Conservation (phyloP, 1,140 invertebrate genomes). For the Drosophila murphyi region DNA sequence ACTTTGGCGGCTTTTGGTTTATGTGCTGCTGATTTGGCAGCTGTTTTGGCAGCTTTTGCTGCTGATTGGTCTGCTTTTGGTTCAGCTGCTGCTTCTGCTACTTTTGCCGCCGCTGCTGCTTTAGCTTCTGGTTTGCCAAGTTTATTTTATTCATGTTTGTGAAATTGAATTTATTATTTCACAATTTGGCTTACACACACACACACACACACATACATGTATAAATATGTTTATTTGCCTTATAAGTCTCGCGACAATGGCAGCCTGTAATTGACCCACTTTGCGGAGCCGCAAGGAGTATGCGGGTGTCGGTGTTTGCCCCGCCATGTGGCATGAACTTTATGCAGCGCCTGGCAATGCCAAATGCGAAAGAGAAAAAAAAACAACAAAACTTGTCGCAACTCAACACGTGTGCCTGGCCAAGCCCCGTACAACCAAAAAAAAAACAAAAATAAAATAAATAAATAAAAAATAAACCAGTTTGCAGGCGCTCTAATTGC, state of each 20-base stretch:
- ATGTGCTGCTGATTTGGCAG: neutral
- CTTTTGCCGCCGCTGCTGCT: slow-evolving; percentile 21
- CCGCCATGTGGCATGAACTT: slow-evolving; percentile 59
- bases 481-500: slow-evolving; percentile 75
- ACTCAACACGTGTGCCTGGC: slow-evolving; percentile 46
- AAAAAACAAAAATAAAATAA: neutral
- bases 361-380: slow-evolving; percentile 23
- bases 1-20: neutral
- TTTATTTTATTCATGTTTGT: slow-evolving; percentile 63
- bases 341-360: slow-evolving; percentile 46
- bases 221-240: slow-evolving; percentile 15
- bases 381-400: slow-evolving; percentile 8
- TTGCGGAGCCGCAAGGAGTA: slow-evolving; percentile 28
- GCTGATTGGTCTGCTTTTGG: slow-evolving; percentile 31
- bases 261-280: slow-evolving; percentile 79
- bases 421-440: slow-evolving; percentile 32
- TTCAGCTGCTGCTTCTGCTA: neutral
- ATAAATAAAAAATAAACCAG: slow-evolving; percentile 45
- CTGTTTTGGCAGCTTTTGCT: slow-evolving; percentile 26
- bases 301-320: slow-evolving; percentile 32
- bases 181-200: slow-evolving; percentile 55
- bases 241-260: slow-evolving; percentile 65
- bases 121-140: slow-evolving; percentile 36
- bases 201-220: slow-evolving; percentile 3
- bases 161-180: slow-evolving; percentile 81